Percentiles rank a stretch among this genome's conserved stretches.
Conservation (phyloP, 2,888 invertebrate species). For the Pardosa pseudoannulata region DNA sequence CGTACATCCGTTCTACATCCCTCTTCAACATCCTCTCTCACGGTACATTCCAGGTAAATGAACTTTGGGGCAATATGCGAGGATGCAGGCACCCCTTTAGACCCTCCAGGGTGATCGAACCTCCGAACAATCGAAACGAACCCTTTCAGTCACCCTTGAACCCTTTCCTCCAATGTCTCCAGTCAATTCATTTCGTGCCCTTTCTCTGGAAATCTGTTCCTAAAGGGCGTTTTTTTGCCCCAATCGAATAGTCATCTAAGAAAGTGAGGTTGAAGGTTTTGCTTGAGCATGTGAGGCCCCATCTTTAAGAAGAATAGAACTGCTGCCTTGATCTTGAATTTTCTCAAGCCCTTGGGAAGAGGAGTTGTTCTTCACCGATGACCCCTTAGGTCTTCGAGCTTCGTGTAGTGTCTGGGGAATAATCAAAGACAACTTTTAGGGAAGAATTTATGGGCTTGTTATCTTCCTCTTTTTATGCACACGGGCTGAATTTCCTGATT, state of each 20-base stretch:
- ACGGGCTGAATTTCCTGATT: too few species aligned
- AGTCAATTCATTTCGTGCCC: background rate
- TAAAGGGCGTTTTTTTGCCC: background rate
- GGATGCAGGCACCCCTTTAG: background rate
- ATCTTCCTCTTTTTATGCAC: too few species aligned
- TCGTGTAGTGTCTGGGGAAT: too few species aligned
- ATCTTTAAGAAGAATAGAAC: too few species aligned
- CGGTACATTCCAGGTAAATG: constrained; percentile 7
- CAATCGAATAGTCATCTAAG: background rate
- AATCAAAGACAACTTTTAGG: too few species aligned
- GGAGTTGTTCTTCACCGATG: too few species aligned
- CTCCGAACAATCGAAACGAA: constrained; percentile 2
- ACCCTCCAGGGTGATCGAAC: background rate
- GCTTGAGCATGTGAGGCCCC: background rate
- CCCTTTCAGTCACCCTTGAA: constrained; percentile 64
- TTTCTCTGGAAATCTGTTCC: background rate
- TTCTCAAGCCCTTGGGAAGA: too few species aligned
- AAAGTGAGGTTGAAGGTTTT: constrained; percentile 6
- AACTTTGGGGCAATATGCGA: background rate
- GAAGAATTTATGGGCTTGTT: too few species aligned
- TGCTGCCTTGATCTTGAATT: constrained; percentile 3
- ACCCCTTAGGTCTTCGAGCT: too few species aligned
- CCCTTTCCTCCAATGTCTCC: constrained; percentile 16
- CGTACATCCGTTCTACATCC: background rate
- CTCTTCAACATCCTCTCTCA: constrained; percentile 1